Evolutionary conservation across 2,888 invertebrate species (phyloP), one percentile per base, ranked within the genome.

Genomic region (Diloba caeruleocephala): DNA sequence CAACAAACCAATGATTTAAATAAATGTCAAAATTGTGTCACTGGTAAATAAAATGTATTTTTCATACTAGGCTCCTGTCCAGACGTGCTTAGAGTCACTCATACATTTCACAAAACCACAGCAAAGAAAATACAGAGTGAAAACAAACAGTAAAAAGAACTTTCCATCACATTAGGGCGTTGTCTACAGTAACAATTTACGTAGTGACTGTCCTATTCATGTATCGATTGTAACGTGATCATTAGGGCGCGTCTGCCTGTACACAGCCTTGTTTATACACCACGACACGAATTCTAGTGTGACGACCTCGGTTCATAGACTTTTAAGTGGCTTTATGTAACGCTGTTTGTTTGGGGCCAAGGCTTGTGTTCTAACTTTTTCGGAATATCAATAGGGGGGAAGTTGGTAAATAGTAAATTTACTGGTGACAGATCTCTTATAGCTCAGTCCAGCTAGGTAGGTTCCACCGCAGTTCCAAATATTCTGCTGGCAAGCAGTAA

Each of bases 211-310:
- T 39, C 39, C 60, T 32, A 41, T 61, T 19, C 37, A 28, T 52
- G 42, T 67, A 74, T 74, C 60, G 74, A 74, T 74, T 74, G 74
- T 66, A 74, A 74, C 41, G 53, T 56, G 72, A 74, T 72, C 74
- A 68, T 63, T 61, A 66, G 62, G 74, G 74, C 45, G 72, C 68
- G 74, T 62, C 73, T 43, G 51, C 41, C 60, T 50, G 54, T 46
- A 54, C 58, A 58, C 36, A 54, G 59, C 44, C 57, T 57, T 73
- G 74, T 74, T 71, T 69, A 63, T 53, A 58, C 52, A 42, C 38
- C 59, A 61, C 66, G 55, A 58, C 58, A 67, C 54, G 56, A 67
- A 67, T 55, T 45, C 43, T 59, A 45, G 71, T 65, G 59, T 62
- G 71, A 39, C 37, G 71, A 61, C 70, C 71, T 70, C 71, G 64